Evolutionary conservation across 2,888 invertebrate species (phyloP), one percentile per base, ranked within the genome.

Genomic region (Azorinus chamasolen): DNA sequence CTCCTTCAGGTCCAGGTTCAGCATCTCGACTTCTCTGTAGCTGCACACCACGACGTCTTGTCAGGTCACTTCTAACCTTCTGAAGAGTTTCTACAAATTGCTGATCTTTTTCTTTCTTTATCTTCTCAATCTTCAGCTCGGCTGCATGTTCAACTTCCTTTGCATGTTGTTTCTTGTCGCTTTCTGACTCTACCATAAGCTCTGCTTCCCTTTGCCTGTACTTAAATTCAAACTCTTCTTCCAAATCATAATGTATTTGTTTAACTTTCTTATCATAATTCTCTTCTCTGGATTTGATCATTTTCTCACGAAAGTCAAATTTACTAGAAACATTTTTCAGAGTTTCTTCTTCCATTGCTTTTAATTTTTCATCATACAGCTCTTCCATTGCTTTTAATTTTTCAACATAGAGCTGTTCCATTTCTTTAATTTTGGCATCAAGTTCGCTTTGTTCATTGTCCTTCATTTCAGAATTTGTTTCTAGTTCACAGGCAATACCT

Each of bases 21-120:
- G 41, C 54, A 32, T 32, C 32, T 32, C 5, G 32, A 6, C 10
- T 32, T 24, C 25, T 59, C 27, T 48, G 45, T 25, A 18, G 18
- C 12, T 63, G 63, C n/a, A 53, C 41, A 10, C 39, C 43, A 1
- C 18, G 41, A 39, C 72, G 39, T 48, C 62, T 69, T 27, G 50
- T 46, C 58, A 89, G 59, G 41, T 88, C 86, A 32, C 82, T 84
- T 41, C 83, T 76, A 24, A 89, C 87, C 74, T 89, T 88, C 61
- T 85, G 88, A 48, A 90, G 69, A 24, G 89, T 88, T 62, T 88
- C 84, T 25, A 90, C 86, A 78, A 91, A 91, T 43, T 86, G 84
- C 27, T 83, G 77, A 55, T 91, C 87, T 65, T 87, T 88, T 46
- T 89, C 88, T 3, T 74, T 78, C 32, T 80, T 87, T 6, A 86